Evolutionary conservation across 2,888 invertebrate genomes (phyloP).

Genomic region (Polydrusus pterygomalis): DNA sequence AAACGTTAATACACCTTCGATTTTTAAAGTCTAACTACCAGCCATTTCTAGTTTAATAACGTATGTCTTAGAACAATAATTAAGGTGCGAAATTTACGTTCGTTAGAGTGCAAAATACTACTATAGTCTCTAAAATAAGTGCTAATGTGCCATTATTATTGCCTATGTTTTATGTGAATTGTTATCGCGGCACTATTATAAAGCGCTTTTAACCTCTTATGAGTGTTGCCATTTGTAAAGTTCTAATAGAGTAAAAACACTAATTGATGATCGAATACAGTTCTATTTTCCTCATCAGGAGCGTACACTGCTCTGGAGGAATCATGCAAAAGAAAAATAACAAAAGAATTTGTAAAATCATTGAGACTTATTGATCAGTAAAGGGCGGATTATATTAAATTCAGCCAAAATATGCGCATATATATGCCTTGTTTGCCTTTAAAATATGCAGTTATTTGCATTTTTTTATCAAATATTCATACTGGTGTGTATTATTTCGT

Average conservation of each 20-base stretch:
- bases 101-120: conserved; percentile 52
- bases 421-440: too few relatives aligned
- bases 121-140: conserved; percentile 48
- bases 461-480: too few relatives aligned
- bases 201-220: conserved; percentile 48
- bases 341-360: too few relatives aligned
- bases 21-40: conserved; percentile 42
- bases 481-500: too few relatives aligned
- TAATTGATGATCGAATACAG: conserved; percentile 32
- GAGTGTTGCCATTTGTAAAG: conserved; percentile 51
- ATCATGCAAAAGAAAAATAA: too few relatives aligned
- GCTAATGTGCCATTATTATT: conserved; percentile 54
- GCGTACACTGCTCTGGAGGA: neutral
- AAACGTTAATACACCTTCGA: conserved; percentile 46
- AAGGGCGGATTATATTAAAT: too few relatives aligned
- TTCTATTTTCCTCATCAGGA: conserved; percentile 12
- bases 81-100: conserved; percentile 56
- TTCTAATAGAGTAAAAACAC: conserved; percentile 50
- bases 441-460: too few relatives aligned
- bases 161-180: conserved; percentile 55
- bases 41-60: conserved; percentile 51
- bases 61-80: conserved; percentile 52
- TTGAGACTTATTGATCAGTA: too few relatives aligned
- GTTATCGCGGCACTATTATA: conserved; percentile 53
- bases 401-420: too few relatives aligned